Conservation (phyloP, 2,888 invertebrate species). For the Lithophane semibrunnea region DNA sequence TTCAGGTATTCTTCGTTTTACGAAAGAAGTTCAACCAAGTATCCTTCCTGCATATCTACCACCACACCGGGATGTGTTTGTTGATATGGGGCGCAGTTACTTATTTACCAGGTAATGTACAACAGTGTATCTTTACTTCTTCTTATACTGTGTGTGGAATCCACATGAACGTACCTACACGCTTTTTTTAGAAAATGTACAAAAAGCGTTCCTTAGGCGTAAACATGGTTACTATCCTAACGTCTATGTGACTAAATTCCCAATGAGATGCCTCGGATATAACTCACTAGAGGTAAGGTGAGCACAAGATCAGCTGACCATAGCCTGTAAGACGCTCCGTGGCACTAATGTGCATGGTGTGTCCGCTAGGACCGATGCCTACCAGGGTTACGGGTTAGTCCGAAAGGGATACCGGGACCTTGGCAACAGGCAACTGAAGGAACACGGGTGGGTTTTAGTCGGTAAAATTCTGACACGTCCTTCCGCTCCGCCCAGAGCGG, state of each 20-base stretch:
- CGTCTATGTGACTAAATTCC: neutral
- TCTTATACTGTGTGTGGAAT: neutral
- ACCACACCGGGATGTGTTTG: slow-evolving; percentile 94
- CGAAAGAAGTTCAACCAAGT: slow-evolving; percentile 93
- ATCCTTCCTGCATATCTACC: slow-evolving; percentile 94
- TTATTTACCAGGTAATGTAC: slow-evolving; percentile 53
- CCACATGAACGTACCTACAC: neutral
- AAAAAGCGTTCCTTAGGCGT: neutral
- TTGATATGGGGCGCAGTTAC: slow-evolving; percentile 61
- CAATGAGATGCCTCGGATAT: neutral
- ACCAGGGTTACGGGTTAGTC: no score
- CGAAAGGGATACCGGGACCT: no score
- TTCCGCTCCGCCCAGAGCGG: no score
- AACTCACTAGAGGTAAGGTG: neutral
- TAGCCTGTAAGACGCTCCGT: neutral
- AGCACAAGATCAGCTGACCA: neutral
- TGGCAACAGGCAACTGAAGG: no score
- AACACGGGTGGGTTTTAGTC: no score
- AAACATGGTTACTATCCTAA: neutral
- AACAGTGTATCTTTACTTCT: neutral
- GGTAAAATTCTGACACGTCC: no score
- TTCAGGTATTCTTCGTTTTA: slow-evolving; percentile 93
- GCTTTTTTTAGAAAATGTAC: neutral
- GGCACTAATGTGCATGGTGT: no score
- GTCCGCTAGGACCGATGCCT: no score